Evolutionary conservation across 1,140 invertebrate genomes (phyloP).

Genomic region (Acromyrmex heyeri): DNA sequence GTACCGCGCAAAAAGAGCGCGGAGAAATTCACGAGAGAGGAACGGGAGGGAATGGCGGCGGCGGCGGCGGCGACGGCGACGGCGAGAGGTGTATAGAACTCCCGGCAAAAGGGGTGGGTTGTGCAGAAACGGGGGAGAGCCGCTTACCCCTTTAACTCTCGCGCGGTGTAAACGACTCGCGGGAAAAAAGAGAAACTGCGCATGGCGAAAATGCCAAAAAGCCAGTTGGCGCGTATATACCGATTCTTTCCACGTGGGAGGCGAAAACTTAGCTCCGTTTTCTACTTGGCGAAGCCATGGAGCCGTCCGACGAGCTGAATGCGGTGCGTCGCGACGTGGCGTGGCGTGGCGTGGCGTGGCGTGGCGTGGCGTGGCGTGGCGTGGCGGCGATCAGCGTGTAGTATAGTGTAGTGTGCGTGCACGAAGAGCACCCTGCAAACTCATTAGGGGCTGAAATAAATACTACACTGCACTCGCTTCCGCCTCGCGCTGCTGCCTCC

Average conservation of each 20-base stretch:
- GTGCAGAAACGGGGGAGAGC: slow-evolving; percentile 7
- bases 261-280: slow-evolving; percentile 71
- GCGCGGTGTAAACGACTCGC: slow-evolving; percentile 69
- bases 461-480: slow-evolving; percentile 72
- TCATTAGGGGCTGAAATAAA: slow-evolving; percentile 80
- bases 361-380: not conserved
- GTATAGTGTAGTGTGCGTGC: slow-evolving; percentile 31
- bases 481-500: slow-evolving; percentile 45
- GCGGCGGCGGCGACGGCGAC: not conserved
- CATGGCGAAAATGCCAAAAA: slow-evolving; percentile 71
- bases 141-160: slow-evolving; percentile 74
- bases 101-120: slow-evolving; percentile 4
- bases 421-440: slow-evolving; percentile 70
- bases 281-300: slow-evolving; percentile 49
- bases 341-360: no score
- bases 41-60: slow-evolving; percentile 15
- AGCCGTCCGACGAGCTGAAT: not conserved
- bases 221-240: slow-evolving; percentile 59
- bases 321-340: not conserved
- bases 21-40: slow-evolving; percentile 47
- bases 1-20: slow-evolving; percentile 66
- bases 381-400: slow-evolving; percentile 31
- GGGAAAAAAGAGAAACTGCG: slow-evolving; percentile 61
- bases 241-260: slow-evolving; percentile 70
- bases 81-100: slow-evolving; percentile 47